phyloP scores from a whole-genome alignment of 2,888 invertebrate species.

The Andrena trimmerana region DNA sequence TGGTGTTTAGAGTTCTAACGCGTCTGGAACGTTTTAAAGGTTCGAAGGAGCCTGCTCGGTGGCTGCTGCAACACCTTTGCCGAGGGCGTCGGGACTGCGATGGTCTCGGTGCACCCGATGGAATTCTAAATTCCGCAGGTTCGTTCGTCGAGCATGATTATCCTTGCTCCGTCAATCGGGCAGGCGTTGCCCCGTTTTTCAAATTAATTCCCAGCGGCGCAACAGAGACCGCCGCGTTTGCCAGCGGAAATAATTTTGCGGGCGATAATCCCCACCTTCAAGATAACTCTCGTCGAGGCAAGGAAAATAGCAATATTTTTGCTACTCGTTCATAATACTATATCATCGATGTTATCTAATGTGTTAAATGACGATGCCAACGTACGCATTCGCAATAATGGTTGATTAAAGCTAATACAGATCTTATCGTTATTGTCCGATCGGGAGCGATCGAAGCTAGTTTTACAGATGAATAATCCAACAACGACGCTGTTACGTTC shows the following conservation, averaged over 20 bases:
- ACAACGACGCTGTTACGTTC: constrained; percentile 66
- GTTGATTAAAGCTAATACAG: constrained; percentile 55
- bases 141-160: not conserved
- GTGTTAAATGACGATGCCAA: constrained; percentile 62
- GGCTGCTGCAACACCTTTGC: too few relatives aligned
- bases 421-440: constrained; percentile 60
- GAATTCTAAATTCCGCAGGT: not conserved
- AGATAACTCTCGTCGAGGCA: constrained; percentile 58
- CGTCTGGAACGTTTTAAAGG: not conserved
- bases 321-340: constrained; percentile 73
- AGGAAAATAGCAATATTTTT: constrained; percentile 74
- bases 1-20: not conserved
- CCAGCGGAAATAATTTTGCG: constrained; percentile 22
- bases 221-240: constrained; percentile 2
- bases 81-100: not conserved
- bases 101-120: not conserved
- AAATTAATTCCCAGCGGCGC: not conserved
- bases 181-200: not conserved
- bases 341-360: constrained; percentile 72
- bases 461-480: constrained; percentile 53
- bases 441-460: constrained; percentile 56
- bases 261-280: constrained; percentile 45
- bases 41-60: constrained; percentile 3
- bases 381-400: constrained; percentile 64
- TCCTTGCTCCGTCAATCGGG: constrained; percentile 30